Evolutionary conservation across 1,140 invertebrate species (phyloP), one percentile per base, ranked within the genome.

Genomic region (Leptopilina clavipes): DNA sequence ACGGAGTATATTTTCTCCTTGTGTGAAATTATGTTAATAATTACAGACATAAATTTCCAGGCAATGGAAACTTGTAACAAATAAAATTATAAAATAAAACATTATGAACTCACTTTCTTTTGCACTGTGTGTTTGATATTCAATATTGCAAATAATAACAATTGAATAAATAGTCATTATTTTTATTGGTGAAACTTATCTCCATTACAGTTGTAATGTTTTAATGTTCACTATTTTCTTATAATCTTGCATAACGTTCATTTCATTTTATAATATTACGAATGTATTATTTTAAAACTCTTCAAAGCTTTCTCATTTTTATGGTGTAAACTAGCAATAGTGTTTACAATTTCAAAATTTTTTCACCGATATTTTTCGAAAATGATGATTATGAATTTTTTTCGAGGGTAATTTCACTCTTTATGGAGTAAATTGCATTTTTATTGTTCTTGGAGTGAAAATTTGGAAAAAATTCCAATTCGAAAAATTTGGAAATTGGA

Each of bases 181-280:
- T 52, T 52, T 52, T 52, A 52, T 52, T 52, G 14, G 14, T 52
- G 48, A 52, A 52, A 52, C 48, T 52, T n/a, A 17, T 52, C 48
- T 52, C 1, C n/a, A 52, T 52, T 52, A 17, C 48, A 17, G 5
- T 52, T 52, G 48, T 52, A 52, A 52, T 52, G n/a, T n/a, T 52
- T n/a, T 52, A 48, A 48, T 48, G 44, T n/a, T 14, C 48, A 52
- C n/a, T 17, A 6, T 40, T 52, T 17, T 52, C 48, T 52, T 52
- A n/a, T 3, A 52, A 52, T 17, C 48, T 52, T 52, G 8, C n/a
- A 17, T n/a, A 52, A 52, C 48, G n/a, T 5, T n/a, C 6, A 52
- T 52, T 52, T n/a, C 8, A 52, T 52, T 52, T 52, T 52, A 52
- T 52, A 52, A 45, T 52, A 52, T 52, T 17, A 52, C 48, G 48